phyloP scores from a whole-genome alignment of 2,113 vertebrate genomes.

The Ahaetulla prasina region DNA sequence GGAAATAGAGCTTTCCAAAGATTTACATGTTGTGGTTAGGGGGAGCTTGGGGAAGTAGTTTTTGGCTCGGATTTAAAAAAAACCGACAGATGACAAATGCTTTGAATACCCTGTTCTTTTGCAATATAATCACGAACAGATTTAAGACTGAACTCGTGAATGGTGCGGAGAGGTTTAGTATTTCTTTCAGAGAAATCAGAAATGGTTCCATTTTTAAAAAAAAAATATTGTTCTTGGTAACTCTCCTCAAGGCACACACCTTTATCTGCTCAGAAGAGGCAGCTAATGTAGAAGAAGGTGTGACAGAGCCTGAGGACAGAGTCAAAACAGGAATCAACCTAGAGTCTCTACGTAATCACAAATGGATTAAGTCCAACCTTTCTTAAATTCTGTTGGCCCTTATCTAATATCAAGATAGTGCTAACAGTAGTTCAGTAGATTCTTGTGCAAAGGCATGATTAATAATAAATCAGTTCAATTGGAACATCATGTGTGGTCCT shows the following conservation, averaged over 20 bases:
- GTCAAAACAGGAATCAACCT: background rate
- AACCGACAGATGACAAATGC: background rate
- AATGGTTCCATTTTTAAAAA: background rate
- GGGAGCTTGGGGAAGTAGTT: background rate
- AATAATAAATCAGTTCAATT: background rate
- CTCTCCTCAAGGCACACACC: background rate
- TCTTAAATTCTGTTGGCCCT: background rate
- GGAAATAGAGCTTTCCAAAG: background rate
- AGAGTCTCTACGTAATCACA: background rate
- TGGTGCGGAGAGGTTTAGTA: background rate
- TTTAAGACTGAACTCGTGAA: background rate
- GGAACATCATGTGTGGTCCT: background rate
- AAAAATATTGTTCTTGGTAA: background rate
- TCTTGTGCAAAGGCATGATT: background rate
- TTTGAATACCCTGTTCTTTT: background rate
- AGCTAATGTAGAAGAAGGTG: background rate
- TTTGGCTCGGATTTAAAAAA: background rate
- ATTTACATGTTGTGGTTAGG: background rate
- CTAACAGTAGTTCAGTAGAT: background rate
- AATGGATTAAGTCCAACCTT: background rate
- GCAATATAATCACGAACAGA: background rate
- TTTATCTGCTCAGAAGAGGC: background rate
- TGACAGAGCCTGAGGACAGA: background rate
- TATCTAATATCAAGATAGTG: background rate
- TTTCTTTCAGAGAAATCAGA: background rate